A percentile compares a stretch with the other conserved stretches of the same genome.
These are phyloP conservation scores for Heliconius nattereri DNA, from an alignment of 1,140 invertebrate species.

Conservation along the genomic window DNA sequence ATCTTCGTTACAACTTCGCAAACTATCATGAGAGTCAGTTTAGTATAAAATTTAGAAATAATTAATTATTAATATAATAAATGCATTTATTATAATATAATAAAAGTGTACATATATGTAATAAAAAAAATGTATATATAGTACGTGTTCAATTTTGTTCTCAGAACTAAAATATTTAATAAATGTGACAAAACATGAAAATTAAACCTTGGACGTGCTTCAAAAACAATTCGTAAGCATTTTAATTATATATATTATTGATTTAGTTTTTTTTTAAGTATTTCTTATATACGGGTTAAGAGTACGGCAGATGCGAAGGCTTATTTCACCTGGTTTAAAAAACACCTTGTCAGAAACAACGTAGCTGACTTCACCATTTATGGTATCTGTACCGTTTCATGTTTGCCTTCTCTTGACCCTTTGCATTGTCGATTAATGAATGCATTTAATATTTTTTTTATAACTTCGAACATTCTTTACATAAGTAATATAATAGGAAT, in stretches of 20 bases:
- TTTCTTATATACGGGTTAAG: background rate
- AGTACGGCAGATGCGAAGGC: slow-evolving; percentile 49
- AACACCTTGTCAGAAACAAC: slow-evolving; percentile 52
- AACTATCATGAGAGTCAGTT: background rate
- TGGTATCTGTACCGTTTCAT: slow-evolving; percentile 50
- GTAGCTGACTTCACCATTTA: slow-evolving; percentile 46
- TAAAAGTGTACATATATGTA: background rate
- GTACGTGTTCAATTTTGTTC: background rate
- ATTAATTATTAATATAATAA: background rate
- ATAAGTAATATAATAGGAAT: background rate
- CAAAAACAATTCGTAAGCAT: background rate
- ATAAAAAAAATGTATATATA: background rate
- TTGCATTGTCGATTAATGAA: slow-evolving; percentile 13
- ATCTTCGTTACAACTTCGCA: background rate
- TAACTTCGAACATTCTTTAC: background rate
- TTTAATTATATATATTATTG: background rate
- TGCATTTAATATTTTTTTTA: background rate
- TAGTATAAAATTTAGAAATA: background rate
- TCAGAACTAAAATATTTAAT: background rate
- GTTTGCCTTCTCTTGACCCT: slow-evolving; percentile 51
- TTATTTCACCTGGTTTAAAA: slow-evolving; percentile 53
- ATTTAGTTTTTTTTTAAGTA: background rate
- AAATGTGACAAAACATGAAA: background rate
- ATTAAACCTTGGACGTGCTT: background rate
- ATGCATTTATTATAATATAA: background rate